phyloP scores from a whole-genome alignment of 30 jellyfish, hydroid and myxozoan species.

The Turritopsis dohrnii region DNA sequence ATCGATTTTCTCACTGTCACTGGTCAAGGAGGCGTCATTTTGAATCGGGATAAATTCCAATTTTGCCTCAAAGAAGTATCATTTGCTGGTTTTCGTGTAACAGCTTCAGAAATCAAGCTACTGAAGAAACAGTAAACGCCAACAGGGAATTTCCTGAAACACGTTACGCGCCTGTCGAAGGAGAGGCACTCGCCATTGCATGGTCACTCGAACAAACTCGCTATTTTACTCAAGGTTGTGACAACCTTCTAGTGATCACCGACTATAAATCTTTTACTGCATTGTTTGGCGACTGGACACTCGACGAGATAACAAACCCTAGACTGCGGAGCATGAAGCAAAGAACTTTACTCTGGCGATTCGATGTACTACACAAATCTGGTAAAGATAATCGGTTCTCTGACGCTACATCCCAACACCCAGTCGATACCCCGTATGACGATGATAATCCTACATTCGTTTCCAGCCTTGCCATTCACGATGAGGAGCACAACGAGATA shows the following conservation, averaged over 20 bases:
- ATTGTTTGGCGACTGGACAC: not conserved
- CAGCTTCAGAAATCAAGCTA: not conserved
- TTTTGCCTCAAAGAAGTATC: not conserved
- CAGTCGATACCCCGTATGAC: not conserved
- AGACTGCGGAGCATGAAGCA: too few species aligned
- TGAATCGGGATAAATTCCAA: not conserved
- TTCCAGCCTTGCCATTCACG: not conserved
- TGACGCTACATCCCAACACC: not conserved
- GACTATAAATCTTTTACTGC: not conserved
- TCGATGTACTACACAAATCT: not conserved
- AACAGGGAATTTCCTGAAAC: not conserved
- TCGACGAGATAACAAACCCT: not conserved
- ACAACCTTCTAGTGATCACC: not conserved
- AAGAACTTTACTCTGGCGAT: not conserved
- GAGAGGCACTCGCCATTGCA: not conserved
- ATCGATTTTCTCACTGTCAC: not conserved
- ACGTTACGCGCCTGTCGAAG: not conserved
- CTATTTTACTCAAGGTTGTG: not conserved
- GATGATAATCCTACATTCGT: not conserved
- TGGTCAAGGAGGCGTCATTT: not conserved
- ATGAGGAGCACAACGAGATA: not conserved
- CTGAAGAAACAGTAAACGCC: not conserved
- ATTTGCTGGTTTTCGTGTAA: slow-evolving; percentile 15
- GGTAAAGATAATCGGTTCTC: not conserved
- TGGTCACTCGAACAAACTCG: not conserved